Conservation (phyloP, 2,113 vertebrate species). For the Syngnathus scovelli region DNA sequence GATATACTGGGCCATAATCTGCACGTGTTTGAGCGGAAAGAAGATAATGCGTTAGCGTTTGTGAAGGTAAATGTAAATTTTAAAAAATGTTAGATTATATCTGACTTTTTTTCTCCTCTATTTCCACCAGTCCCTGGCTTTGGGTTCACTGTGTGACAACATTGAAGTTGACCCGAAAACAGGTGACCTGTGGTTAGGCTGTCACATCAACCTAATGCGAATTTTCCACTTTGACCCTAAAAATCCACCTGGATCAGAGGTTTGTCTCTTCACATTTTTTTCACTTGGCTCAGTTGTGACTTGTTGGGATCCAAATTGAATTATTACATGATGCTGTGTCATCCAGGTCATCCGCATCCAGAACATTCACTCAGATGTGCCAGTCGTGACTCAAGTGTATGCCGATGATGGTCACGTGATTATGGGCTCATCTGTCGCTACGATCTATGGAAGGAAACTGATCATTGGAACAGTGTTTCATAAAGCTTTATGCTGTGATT, state of each 20-base stretch:
- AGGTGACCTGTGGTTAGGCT: constrained; percentile 85
- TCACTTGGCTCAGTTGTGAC: not conserved
- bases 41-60: constrained; percentile 68
- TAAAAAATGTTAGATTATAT: not conserved
- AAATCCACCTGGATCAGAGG: constrained; percentile 84
- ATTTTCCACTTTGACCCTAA: constrained; percentile 56
- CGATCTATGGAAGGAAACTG: constrained; percentile 70
- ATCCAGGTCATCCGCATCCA: constrained; percentile 78
- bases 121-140: constrained; percentile 67
- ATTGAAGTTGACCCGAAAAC: constrained; percentile 77
- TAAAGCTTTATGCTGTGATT: constrained; percentile 80
- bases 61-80: constrained; percentile 73
- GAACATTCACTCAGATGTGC: constrained; percentile 79
- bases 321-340: not conserved
- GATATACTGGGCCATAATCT: constrained; percentile 66
- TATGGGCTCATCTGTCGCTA: constrained; percentile 79
- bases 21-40: constrained; percentile 74
- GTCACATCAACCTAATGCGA: constrained; percentile 79
- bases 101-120: not conserved
- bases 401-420: constrained; percentile 79
- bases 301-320: not conserved
- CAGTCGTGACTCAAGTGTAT: constrained; percentile 79
- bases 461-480: constrained; percentile 87
- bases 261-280: constrained; percentile 44
- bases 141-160: constrained; percentile 81